phyloP scores from a whole-genome alignment of 2,113 vertebrate species.

The Spizaetus ornatus region DNA sequence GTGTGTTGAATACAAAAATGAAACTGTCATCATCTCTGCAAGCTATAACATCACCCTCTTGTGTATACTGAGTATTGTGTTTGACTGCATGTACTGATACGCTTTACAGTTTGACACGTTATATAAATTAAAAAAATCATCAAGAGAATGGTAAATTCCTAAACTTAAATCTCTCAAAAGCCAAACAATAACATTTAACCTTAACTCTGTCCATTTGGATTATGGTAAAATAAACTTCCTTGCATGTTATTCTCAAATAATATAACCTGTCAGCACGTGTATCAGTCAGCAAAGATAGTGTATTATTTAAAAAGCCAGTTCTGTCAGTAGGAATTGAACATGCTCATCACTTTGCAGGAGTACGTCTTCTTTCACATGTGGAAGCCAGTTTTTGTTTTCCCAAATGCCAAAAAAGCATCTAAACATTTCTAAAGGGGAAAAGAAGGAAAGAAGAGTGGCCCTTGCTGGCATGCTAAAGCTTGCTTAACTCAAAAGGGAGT shows the following conservation, averaged over 20 bases:
- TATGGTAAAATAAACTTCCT: conserved; percentile 36
- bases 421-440: not conserved
- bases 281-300: not conserved
- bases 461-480: not conserved
- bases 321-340: not conserved
- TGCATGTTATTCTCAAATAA: not conserved
- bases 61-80: not conserved
- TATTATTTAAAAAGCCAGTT: not conserved
- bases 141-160: not conserved
- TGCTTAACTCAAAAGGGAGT: not conserved
- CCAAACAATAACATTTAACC: conserved; percentile 4
- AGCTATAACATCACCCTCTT: not conserved
- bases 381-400: not conserved
- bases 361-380: not conserved
- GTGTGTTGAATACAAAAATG: not conserved
- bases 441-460: not conserved
- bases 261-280: not conserved
- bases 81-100: not conserved
- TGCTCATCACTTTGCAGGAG: not conserved
- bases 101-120: not conserved
- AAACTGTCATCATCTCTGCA: not conserved
- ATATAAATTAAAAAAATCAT: not conserved
- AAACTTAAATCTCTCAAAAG: not conserved
- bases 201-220: not conserved
- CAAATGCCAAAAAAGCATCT: not conserved